Conservation (phyloP, 2,113 vertebrate species). For the Xenus cinereus region DNA sequence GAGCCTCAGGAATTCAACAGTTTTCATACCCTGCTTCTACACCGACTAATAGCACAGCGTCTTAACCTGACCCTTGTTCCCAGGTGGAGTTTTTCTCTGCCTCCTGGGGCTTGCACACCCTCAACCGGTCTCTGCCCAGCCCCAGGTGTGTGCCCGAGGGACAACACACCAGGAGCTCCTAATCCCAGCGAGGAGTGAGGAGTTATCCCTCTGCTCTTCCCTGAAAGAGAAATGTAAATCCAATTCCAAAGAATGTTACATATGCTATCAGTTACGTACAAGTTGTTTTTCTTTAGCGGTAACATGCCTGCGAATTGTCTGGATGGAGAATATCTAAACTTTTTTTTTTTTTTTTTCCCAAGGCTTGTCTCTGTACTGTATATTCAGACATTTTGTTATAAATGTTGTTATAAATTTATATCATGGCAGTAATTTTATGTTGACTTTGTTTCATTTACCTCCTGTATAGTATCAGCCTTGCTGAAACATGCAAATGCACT, state of each 20-base stretch:
- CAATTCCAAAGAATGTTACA: not conserved
- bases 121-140: not conserved
- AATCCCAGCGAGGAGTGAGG: not conserved
- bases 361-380: not conserved
- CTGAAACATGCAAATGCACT: not conserved
- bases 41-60: not conserved
- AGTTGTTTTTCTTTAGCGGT: not conserved
- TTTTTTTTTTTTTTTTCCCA: not conserved
- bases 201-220: not conserved
- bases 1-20: not conserved
- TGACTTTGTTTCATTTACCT: slow-evolving; percentile 10
- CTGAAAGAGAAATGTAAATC: not conserved
- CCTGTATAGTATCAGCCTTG: not conserved
- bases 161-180: not conserved
- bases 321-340: not conserved
- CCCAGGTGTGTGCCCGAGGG: fast-evolving
- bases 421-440: not conserved
- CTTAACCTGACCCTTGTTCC: not conserved
- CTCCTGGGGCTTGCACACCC: fast-evolving
- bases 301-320: not conserved
- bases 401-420: not conserved
- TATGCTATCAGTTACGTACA: not conserved
- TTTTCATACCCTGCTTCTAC: not conserved
- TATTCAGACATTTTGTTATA: not conserved
- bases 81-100: not conserved